Evolutionary conservation across 2,113 vertebrate species (phyloP), one percentile per base, ranked within the genome.

Genomic region (Connochaetes taurinus): DNA sequence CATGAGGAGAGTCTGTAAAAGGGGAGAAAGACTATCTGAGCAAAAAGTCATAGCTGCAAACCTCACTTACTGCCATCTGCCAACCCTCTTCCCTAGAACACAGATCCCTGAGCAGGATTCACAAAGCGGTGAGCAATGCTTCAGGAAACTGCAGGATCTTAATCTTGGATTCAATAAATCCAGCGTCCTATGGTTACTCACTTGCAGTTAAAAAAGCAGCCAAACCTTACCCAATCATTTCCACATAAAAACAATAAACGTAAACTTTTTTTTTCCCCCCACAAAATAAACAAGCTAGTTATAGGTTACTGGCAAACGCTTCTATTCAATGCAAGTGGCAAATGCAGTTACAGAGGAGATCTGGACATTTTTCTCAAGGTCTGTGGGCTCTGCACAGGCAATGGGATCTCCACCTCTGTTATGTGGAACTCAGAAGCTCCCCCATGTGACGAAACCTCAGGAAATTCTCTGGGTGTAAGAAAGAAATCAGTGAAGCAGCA

Each of bases 221-320:
- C 45, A 94, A 55, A 57, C 7, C 4, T 84, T 27, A 92, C 11
- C n/a, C 16, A 43, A 25, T 88, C 31, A 67, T 43, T 83, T 80
- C 71, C 25, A 84, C n/a, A 85, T 86, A 71, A 71, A 80, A 92
- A 95, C 40, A 33, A 43, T 53, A 71, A 8, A 71, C 29, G 23
- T 43, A 83, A 83, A 87, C 36, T 60, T 53, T 5, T 43, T 11
- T 27, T 50, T n/a, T 76, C 3, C 36, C 40, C 21, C n/a, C 55
- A 6, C 15, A 71, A 47, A 87, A 93, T 55, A 94, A 87, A 55
- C 27, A 96, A 78, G 14, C 33, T 33, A 45, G 31, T 29, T 71
- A 45, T 78, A 90, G 53, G 71, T 93, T 86, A 64, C 8, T 96
- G 25, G 71, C 71, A 93, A 94, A 97, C 67, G 83, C 15, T 57